Conservation (phyloP, 2,797 vertebrate genomes). For the Australoheros facetus region DNA sequence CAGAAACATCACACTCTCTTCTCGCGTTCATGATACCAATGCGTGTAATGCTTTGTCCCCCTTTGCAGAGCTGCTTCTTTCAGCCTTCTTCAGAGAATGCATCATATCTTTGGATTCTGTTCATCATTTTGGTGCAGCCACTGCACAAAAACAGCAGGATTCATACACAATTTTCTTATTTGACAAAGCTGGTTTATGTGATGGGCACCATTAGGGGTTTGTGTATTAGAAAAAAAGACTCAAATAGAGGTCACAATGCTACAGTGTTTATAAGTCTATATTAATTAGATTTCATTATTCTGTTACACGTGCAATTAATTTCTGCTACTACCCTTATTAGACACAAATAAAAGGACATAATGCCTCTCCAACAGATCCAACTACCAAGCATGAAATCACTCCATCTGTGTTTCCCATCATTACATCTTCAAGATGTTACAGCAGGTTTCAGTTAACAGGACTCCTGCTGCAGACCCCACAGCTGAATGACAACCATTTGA, state of each 20-base stretch:
- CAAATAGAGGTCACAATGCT: not conserved
- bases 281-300: not conserved
- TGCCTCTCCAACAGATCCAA: not conserved
- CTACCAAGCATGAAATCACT: constrained; percentile 26
- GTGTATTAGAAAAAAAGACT: not conserved
- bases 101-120: constrained; percentile 26
- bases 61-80: constrained; percentile 29
- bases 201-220: not conserved
- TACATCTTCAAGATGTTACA: constrained; percentile 12
- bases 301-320: constrained; percentile 1
- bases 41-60: constrained; percentile 45
- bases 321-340: not conserved
- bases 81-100: constrained; percentile 9
- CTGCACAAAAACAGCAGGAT: not conserved
- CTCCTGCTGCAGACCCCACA: constrained; percentile 8
- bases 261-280: not conserved
- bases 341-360: constrained; percentile 18
- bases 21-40: constrained; percentile 36
- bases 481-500: constrained; percentile 16
- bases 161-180: constrained; percentile 7
- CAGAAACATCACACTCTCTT: constrained; percentile 28
- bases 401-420: constrained; percentile 42
- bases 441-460: constrained; percentile 20
- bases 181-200: not conserved
- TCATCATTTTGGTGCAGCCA: constrained; percentile 32